A percentile compares a stretch with the other conserved stretches of the same genome.
phyloP scores from a whole-genome alignment of 2,888 invertebrate species.

The Frankliniella fusca region DNA sequence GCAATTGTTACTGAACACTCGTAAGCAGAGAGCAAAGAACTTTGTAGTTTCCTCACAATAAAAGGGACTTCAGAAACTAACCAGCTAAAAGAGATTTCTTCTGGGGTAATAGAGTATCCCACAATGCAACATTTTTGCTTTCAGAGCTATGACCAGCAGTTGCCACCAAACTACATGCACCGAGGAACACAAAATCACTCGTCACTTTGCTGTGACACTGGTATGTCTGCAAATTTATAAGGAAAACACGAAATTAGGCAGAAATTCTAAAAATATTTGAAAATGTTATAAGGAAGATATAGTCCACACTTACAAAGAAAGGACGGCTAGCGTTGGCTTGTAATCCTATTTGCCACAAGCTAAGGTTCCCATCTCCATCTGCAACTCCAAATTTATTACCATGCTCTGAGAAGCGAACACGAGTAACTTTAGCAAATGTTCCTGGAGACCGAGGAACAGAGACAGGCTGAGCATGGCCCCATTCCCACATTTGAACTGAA shows the following conservation, averaged over 20 bases:
- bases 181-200: constrained; percentile 94
- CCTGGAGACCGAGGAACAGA: constrained; percentile 89
- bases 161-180: constrained; percentile 94
- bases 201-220: constrained; percentile 97
- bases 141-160: constrained; percentile 97
- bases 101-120: constrained; percentile 96
- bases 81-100: constrained; percentile 87
- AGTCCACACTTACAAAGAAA: constrained; percentile 72
- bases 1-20: background rate
- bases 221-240: constrained; percentile 64
- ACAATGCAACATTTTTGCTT: constrained; percentile 92
- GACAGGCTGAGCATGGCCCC: constrained; percentile 90
- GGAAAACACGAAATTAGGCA: constrained; percentile 15
- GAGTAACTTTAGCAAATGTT: constrained; percentile 90
- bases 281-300: background rate
- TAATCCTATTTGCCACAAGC: constrained; percentile 88
- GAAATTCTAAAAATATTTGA: background rate
- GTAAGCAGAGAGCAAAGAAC: background rate
- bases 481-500: constrained; percentile 95
- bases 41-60: too few relatives aligned
- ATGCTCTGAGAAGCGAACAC: constrained; percentile 92
- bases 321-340: constrained; percentile 71
- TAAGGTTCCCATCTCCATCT: constrained; percentile 94
- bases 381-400: constrained; percentile 98
- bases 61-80: constrained; percentile 46